Conservation (phyloP, 1,140 invertebrate genomes). For the Propsilocerus akamusi region DNA sequence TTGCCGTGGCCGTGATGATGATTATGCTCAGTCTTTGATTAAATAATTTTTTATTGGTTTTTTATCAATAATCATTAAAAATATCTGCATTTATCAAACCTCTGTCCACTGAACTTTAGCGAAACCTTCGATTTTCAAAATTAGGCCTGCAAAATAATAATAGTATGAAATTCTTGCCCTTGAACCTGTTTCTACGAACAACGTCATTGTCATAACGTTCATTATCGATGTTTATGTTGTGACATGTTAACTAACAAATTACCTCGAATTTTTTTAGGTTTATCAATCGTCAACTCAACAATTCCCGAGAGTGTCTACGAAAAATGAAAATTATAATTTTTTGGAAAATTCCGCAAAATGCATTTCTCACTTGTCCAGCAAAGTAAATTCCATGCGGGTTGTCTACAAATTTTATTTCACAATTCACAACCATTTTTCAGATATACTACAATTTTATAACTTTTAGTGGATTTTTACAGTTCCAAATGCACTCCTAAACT, state of each 20-base stretch:
- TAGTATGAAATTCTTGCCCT: too few species aligned
- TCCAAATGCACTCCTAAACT: neutral
- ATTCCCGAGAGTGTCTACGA: conserved; percentile 23
- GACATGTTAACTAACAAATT: neutral
- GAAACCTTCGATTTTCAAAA: neutral
- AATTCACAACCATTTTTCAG: conserved; percentile 6
- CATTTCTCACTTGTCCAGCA: conserved; percentile 25
- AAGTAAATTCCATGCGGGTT: conserved; percentile 29
- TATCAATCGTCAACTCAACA: conserved; percentile 25
- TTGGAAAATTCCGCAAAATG: neutral
- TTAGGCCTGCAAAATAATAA: neutral
- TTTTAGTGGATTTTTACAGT: neutral
- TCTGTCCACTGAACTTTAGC: neutral
- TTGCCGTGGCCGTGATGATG: neutral
- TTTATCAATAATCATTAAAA: neutral
- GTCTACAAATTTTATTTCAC: conserved; percentile 27
- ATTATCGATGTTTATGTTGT: too few species aligned
- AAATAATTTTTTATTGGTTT: too few species aligned
- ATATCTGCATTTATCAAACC: neutral
- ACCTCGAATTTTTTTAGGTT: conserved; percentile 28
- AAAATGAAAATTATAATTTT: neutral
- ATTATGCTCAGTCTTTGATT: too few species aligned
- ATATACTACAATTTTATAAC: neutral
- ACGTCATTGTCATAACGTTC: too few species aligned
- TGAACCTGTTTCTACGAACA: too few species aligned